Evolutionary conservation across 2,113 vertebrate species (phyloP).

Genomic region (Chaenogobius annularis): DNA sequence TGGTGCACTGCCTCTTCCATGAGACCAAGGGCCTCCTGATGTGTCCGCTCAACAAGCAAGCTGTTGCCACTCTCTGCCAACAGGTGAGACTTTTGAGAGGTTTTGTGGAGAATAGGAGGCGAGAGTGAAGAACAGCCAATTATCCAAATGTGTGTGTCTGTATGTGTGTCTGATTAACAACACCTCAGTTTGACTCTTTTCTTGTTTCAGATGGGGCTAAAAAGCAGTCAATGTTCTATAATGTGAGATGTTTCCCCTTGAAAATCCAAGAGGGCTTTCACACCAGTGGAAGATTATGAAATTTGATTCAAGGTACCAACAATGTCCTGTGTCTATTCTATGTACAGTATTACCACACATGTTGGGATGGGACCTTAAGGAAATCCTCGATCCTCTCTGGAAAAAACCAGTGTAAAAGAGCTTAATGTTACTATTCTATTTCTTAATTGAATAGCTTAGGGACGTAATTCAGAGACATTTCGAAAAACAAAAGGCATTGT

Average conservation of each 20-base stretch:
- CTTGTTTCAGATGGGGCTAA: conserved; percentile 12
- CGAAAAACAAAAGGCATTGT: neutral
- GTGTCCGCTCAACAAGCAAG: conserved; percentile 16
- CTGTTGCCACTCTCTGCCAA: rapidly evolving
- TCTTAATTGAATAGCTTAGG: neutral
- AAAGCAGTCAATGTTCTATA: neutral
- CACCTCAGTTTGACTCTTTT: neutral
- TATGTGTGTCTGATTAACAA: neutral
- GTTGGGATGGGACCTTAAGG: neutral
- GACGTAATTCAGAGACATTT: neutral
- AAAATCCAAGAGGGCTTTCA: neutral
- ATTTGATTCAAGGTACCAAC: neutral
- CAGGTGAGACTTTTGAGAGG: conserved; percentile 19
- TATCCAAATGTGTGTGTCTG: too few relatives aligned
- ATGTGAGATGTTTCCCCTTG: neutral
- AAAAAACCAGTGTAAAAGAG: neutral
- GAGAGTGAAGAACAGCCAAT: too few relatives aligned
- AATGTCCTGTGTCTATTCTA: neutral
- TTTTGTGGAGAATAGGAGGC: too few relatives aligned
- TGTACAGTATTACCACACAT: neutral
- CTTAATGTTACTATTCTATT: too few relatives aligned
- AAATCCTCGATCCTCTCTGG: too few relatives aligned
- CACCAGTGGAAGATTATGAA: neutral
- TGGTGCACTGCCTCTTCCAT: conserved; percentile 56
- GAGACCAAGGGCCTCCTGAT: conserved; percentile 35